These are phyloP conservation scores for Eolophus roseicapilla DNA, from an alignment of 2,113 vertebrate genomes.

Conservation along the genomic window DNA sequence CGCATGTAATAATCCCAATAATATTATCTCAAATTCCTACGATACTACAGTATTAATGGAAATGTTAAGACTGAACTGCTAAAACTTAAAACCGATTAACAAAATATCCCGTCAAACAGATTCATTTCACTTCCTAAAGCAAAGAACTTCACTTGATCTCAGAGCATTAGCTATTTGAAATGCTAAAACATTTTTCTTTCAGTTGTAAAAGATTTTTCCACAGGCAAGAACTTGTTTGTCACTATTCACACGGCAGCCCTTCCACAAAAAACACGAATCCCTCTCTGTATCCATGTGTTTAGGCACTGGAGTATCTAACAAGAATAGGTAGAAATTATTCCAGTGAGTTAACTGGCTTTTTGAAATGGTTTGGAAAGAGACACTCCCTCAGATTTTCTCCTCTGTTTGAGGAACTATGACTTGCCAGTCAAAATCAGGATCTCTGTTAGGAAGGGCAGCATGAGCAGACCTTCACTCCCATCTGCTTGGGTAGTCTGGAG, in stretches of 20 bases:
- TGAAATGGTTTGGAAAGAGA: not conserved
- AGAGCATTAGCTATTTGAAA: constrained; percentile 56
- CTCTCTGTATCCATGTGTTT: not conserved
- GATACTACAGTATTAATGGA: constrained; percentile 36
- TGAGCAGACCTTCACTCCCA: not conserved
- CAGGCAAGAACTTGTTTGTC: constrained; percentile 46
- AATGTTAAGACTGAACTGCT: constrained; percentile 55
- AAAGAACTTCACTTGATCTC: constrained; percentile 40
- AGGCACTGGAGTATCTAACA: not conserved
- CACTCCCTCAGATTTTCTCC: not conserved
- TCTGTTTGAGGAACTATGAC: not conserved
- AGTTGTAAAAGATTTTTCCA: constrained; percentile 17
- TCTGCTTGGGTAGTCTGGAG: not conserved
- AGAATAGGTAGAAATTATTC: not conserved
- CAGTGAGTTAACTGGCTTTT: not conserved
- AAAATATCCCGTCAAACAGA: constrained; percentile 41
- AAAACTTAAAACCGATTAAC: constrained; percentile 58
- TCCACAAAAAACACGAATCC: not conserved
- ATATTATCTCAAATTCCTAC: constrained; percentile 29
- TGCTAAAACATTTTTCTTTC: constrained; percentile 49
- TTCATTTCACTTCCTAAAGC: constrained; percentile 60
- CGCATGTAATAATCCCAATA: constrained; percentile 26
- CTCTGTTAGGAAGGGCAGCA: not conserved
- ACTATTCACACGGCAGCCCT: not conserved
- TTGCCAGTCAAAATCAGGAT: constrained; percentile 20